Evolutionary conservation across 2,888 invertebrate species (phyloP), one percentile per base, ranked within the genome.

Genomic region (Amiota mariae): DNA sequence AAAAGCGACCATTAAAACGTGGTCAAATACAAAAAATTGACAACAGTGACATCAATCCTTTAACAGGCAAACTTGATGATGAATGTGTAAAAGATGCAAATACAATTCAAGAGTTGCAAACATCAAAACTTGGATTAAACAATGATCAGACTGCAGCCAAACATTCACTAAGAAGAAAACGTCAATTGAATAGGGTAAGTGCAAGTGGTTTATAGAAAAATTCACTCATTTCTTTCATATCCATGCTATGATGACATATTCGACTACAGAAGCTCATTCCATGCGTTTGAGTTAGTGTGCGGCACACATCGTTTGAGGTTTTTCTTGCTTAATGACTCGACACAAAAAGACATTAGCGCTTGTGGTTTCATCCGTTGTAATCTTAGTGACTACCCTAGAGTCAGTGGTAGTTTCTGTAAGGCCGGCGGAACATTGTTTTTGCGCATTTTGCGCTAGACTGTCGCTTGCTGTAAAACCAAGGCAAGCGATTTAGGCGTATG

Each of bases 141-240:
- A 95, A 73, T 81, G 95, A 95, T 82, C 92, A 93, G 80, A 89
- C 93, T 2, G 79, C 24, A 88, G 4, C 87, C 87, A 1, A 79
- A 75, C 8, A 68, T 85, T 74, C 81, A 73, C 91, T 92, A 46
- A 93, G 90, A 77, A 91, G 91, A 85, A 88, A 93, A 67, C 92
- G 92, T 76, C 75, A 82, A 36, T 13, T 87, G 2, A 85, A 85
- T 46, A 85, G 82, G 78, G 90, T 90, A 82, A 86, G 82, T 77
- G 51, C 6, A 1, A 36, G 3, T 36, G 6, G 36, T 36, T 36
- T 36, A 36, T 36, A 4, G 36, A 36, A 4, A 18, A 49, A 56
- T 12, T 8, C 11, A 4, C 61, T 64, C 8, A 56, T 15, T 64
- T 24, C 24, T 24, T 3, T 24, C 24, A 24, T 24, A 24, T 24